A percentile compares a stretch with the other conserved stretches of the same genome.
Evolutionary conservation across 2,888 invertebrate genomes (phyloP).

Genomic region (Zelleria hepariella): DNA sequence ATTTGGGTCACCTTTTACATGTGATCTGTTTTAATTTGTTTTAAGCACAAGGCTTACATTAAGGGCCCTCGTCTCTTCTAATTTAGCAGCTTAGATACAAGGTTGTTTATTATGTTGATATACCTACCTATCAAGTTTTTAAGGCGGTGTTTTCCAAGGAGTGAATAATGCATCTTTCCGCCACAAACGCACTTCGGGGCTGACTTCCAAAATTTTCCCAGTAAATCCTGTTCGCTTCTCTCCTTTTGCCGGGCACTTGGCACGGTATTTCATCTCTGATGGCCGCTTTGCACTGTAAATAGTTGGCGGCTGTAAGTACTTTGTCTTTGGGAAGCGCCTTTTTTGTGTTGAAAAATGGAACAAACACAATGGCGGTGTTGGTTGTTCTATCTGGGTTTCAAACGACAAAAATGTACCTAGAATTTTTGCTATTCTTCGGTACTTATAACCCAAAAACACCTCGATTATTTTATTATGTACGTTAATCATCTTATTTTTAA

Average conservation of each 20-base stretch:
- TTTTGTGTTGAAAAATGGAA: background rate
- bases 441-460: too few species aligned
- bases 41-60: conserved; percentile 43
- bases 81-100: conserved; percentile 34
- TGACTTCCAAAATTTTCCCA: conserved; percentile 68
- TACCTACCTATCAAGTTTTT: background rate
- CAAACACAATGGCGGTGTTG: conserved; percentile 5
- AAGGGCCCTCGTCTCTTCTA: conserved; percentile 37
- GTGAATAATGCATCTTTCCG: conserved; percentile 58
- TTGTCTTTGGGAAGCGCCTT: conserved; percentile 9
- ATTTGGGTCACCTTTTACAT: conserved; percentile 70
- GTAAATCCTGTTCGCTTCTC: conserved; percentile 63
- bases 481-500: too few species aligned
- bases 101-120: background rate
- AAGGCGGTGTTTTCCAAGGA: conserved; percentile 43
- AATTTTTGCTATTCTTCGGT: too few species aligned
- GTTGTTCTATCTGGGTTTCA: conserved; percentile 6
- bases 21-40: conserved; percentile 65
- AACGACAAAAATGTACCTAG: background rate
- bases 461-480: too few species aligned
- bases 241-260: conserved; percentile 68
- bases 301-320: conserved; percentile 30
- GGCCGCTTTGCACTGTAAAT: conserved; percentile 53
- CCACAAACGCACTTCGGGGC: conserved; percentile 56
- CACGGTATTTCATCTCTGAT: conserved; percentile 66